Base-by-base conservation (phyloP, 2,888 invertebrate genomes). In the Trissoscelio sp. region DNA sequence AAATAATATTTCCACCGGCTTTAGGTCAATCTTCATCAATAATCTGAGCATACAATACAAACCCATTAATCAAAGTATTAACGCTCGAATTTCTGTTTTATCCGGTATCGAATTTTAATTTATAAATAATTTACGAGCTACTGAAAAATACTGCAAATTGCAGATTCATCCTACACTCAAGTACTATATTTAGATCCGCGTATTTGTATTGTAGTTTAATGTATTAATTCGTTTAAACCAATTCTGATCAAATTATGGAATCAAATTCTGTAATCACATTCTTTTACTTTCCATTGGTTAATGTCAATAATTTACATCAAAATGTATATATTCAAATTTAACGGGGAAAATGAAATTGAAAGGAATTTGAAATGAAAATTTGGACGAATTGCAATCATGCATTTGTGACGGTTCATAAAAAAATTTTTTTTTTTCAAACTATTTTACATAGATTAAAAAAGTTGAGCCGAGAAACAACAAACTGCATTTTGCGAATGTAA, bases 11-110 rank as follows among this genome's bases (percentile, higher is more conserved):
- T 69, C 34, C 46, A 22, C n/a, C 39, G 9, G 20, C 16, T 22
- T 39, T 64, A 53, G 57, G 46, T 64, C 42, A 73, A 64, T 79
- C 67, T 73, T 73, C 72, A 60, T 79, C 73, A 73, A 67, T 79
- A 67, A 79, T 67, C 37, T 67, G 62, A 22, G 42, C 20, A 12
- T 55, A 73, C 67, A 73, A 67, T 46, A 44, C 60, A 39, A 70
- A 60, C n/a, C 46, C 79, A 79, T 79, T 79, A 73, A 79, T 79
- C 73, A 79, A 28, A 34, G 46, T 39, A 16, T 70, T 70, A 69
- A 80, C 60, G 48, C 37, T 62, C 31, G 46, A 48, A 74, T 53
- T 53, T 62, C 48, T 11, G 31, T 60, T 64, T 58, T 34, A 37
- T 18, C 42, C 72, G 12, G 44, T 73, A 79, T 79, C 44, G 73